Evolutionary conservation across 64 coral and sea anemone genomes (phyloP), one percentile per base, ranked within the genome.

Genomic region (Pocillopora verrucosa): DNA sequence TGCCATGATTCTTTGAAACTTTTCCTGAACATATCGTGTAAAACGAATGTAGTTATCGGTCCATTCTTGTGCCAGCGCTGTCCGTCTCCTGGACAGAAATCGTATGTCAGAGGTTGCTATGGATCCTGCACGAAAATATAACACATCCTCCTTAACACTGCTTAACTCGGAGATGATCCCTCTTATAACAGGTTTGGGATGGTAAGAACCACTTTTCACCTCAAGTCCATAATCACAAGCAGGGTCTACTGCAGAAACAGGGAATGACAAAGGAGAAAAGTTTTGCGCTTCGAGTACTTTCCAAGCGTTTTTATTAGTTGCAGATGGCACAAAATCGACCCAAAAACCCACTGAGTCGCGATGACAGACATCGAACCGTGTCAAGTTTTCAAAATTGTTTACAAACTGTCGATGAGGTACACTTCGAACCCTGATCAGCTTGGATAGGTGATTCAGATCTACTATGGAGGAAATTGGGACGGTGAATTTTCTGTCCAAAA

Each of bases 241-340:
- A 0, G 87, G 76, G 5, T 93, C 91, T 13, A 86, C 68, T 11
- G 38, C 34, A 65, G 26, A 22, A 34, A 87, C 13, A 12, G 73
- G 76, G 1, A 58, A 15, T 3, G 78, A 60, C 17, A 87, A 58
- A 4, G 80, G 77, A 34, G 74, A n/a, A 16, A 89, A 96, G 22
- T 89, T 65, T 34, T 96, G 94, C 13, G 80, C 82, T 36, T 96
- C 87, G 0, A 96, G 75, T 17, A 96, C 61, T 26, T 82, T 93
- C 94, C 94, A 96, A 6, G 94, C 94, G 41, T 41, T 63, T 22
- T 51, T 45, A 58, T 92, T 96, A 11, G 76, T 79, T 6, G 91
- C 60, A 0, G 94, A 61, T n/a, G 94, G 94, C 86, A 92, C 90
- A 81, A 96, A 96, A 64, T 96, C 94, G 6, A 96, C 75, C 94